These are phyloP conservation scores for Saccopteryx bilineata DNA, from an alignment of 2,113 vertebrate species.

Conservation along the genomic window DNA sequence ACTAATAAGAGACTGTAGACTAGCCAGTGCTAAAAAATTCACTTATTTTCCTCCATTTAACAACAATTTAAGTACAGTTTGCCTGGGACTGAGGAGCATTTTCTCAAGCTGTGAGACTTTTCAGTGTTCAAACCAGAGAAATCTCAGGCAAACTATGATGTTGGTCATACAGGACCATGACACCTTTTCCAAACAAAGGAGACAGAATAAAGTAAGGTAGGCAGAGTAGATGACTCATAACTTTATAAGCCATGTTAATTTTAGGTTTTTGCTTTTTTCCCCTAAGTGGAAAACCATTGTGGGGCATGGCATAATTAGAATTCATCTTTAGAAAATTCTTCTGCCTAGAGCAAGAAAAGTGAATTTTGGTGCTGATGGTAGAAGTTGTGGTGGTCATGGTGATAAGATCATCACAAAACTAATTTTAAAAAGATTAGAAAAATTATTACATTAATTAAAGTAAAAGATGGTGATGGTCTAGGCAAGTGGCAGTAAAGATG, in stretches of 20 bases:
- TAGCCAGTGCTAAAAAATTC: neutral
- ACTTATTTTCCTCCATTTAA: constrained; percentile 3
- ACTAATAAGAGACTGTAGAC: neutral
- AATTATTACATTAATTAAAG: neutral
- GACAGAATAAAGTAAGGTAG: neutral
- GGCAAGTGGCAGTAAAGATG: neutral
- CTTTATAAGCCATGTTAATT: neutral
- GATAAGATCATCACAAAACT: constrained; percentile 24
- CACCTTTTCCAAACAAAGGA: constrained; percentile 34
- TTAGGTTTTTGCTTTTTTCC: constrained; percentile 8
- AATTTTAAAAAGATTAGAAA: constrained; percentile 27
- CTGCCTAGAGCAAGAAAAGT: constrained; percentile 23
- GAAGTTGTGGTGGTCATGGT: neutral
- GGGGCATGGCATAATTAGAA: neutral
- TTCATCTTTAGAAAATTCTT: neutral
- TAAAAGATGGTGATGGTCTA: neutral
- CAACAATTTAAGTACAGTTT: neutral
- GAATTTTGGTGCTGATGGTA: constrained; percentile 13
- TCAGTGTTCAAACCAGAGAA: constrained; percentile 22
- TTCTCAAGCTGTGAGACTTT: neutral
- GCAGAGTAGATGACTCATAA: neutral
- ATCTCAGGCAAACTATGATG: neutral
- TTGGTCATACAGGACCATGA: neutral
- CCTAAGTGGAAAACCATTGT: neutral
- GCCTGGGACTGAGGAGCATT: neutral